Evolutionary conservation across 2,113 vertebrate species (phyloP).

Genomic region (Nesogale talazaci): DNA sequence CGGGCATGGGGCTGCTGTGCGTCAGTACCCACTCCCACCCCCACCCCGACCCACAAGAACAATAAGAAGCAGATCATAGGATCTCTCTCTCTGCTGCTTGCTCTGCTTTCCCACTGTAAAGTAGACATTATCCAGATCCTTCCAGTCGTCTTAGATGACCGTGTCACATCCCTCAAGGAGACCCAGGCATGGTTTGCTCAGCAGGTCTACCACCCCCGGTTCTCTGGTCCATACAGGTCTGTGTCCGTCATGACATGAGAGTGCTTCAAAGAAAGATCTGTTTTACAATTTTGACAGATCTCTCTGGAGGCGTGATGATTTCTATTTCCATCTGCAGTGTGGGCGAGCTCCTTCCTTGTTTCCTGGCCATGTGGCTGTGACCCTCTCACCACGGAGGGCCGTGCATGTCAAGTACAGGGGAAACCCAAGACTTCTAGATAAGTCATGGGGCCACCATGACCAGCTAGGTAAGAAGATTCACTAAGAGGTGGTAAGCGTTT

Average conservation of each 20-base stretch:
- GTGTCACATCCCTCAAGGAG: neutral
- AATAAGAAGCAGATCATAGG: neutral
- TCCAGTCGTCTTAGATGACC: neutral
- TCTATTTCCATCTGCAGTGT: neutral
- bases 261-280: neutral
- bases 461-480: neutral
- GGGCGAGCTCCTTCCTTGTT: neutral
- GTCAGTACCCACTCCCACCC: too few species aligned
- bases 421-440: neutral
- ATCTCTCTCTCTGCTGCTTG: neutral
- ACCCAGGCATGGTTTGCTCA: neutral
- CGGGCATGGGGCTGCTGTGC: too few species aligned
- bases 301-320: neutral
- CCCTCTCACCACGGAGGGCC: neutral
- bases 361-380: neutral
- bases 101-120: neutral
- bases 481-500: neutral
- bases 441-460: neutral
- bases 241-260: neutral
- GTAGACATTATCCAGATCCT: neutral
- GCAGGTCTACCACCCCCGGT: neutral
- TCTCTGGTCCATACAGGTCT: neutral
- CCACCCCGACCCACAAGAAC: neutral
- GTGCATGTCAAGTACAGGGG: neutral
- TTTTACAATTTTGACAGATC: neutral